Percentiles rank a stretch among this genome's conserved stretches.
These are phyloP conservation scores for Actenoides lindsayi DNA, from an alignment of 2,113 vertebrate genomes.

Conservation along the genomic window DNA sequence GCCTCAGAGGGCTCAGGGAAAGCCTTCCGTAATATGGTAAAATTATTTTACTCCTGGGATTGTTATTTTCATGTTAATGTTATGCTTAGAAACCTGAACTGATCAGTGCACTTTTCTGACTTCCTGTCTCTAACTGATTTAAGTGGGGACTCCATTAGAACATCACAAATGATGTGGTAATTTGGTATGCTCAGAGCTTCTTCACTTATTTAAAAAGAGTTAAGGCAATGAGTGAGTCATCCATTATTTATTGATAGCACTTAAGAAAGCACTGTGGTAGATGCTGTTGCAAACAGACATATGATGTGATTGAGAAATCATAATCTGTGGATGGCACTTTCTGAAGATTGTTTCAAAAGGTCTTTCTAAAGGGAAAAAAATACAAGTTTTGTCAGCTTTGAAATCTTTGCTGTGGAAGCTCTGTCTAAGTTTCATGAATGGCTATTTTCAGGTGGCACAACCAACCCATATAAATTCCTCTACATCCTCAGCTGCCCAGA, in stretches of 20 bases:
- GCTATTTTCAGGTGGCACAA: neutral
- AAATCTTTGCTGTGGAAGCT: neutral
- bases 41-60: neutral
- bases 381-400: neutral
- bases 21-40: neutral
- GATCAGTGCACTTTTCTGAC: neutral
- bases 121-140: constrained; percentile 25
- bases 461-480: neutral
- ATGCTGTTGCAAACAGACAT: neutral
- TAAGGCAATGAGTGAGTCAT: constrained; percentile 9
- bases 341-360: neutral
- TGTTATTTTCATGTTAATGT: neutral
- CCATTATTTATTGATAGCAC: constrained; percentile 48
- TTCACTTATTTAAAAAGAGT: constrained; percentile 51
- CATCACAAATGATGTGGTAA: neutral
- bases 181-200: constrained; percentile 1
- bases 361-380: neutral
- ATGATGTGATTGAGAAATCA: neutral
- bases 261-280: constrained; percentile 8
- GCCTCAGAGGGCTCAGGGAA: neutral
- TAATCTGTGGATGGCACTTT: neutral
- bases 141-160: constrained; percentile 31
- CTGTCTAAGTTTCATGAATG: neutral
- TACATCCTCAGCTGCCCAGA: neutral
- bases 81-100: neutral